Evolutionary conservation across 2,888 invertebrate genomes (phyloP).

Genomic region (Thumatha senex): DNA sequence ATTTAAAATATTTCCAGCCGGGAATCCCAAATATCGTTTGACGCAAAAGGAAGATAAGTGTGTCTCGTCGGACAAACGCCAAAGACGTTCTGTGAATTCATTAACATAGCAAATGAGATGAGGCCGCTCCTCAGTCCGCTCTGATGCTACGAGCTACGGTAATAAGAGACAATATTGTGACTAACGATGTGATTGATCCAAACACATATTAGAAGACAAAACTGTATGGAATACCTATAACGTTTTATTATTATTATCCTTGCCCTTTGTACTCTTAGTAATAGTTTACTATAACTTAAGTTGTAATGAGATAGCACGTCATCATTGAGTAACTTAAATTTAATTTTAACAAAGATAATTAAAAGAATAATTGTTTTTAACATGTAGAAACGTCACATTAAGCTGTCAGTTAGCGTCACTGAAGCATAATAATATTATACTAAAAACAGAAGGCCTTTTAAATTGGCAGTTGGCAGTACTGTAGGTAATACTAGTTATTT

Average conservation of each 20-base stretch:
- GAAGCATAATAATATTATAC: constrained; percentile 16
- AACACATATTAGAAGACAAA: neutral
- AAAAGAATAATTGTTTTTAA: constrained; percentile 10
- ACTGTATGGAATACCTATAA: too few relatives aligned
- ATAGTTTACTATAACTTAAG: too few relatives aligned
- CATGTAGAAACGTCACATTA: constrained; percentile 30
- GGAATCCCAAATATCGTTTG: constrained; percentile 61
- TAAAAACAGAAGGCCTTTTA: constrained; percentile 17
- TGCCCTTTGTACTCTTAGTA: too few relatives aligned
- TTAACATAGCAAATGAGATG: constrained; percentile 63
- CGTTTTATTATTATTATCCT: too few relatives aligned
- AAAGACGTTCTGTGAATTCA: constrained; percentile 70
- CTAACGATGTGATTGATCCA: constrained; percentile 35
- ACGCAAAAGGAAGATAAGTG: constrained; percentile 56
- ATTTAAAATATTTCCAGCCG: constrained; percentile 36
- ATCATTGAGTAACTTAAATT: too few relatives aligned
- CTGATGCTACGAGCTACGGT: constrained; percentile 23
- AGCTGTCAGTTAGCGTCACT: constrained; percentile 25
- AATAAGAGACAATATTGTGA: constrained; percentile 33
- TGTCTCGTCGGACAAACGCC: constrained; percentile 29
- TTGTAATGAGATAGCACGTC: too few relatives aligned
- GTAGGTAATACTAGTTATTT: constrained; percentile 28
- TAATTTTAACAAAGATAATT: too few relatives aligned
- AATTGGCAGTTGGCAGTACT: constrained; percentile 3
- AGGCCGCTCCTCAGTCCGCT: neutral